Base-by-base conservation (phyloP, 1,140 invertebrate genomes). In the Musca vetustissima region DNA sequence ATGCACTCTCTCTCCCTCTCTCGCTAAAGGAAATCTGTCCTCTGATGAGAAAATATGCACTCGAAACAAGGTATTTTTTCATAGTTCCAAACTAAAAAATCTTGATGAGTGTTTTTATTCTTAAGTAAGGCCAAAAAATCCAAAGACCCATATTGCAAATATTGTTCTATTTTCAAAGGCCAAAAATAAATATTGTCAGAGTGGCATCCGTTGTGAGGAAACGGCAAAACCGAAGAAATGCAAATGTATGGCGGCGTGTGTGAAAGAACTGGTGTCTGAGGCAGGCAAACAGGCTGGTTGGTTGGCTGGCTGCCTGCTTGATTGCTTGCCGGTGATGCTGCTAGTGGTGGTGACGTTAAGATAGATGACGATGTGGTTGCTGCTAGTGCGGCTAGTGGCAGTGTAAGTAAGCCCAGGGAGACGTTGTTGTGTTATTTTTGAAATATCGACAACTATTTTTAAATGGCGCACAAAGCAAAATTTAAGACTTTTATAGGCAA, bases 401-500 rank as follows among this genome's bases (percentile, higher is more conserved):
- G 47, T 66, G 43, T 19, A 25, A 65, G 64, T 52, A 47, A 66
- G 69, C 69, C 69, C 69, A 70, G 69, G 69, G 69, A 70, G 53
- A 57, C 47, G 50, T 52, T 65, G 57, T 57, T 59, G 69, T 70
- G 69, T 70, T 70, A 70, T 70, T 70, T 70, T 70, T 70, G 69
- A 70, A 70, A 69, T 65, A 47, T 67, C 64, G 24, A 49, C 50
- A 50, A 66, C 69, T 70, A 70, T 70, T 70, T 70, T 66, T 70
- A 67, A 47, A 61, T 61, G 57, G 28, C 57, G 57, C 57, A 61
- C 48, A 64, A 61, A 32, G 28, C 17, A 61, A 61, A 61, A 43
- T 61, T 61, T 36, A 21, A 28, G 9, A 43, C 36, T 43, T 43
- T 43, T 43, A 43, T 43, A 43, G 36, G 36, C 36, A 43, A 43